Evolutionary conservation across 2,797 vertebrate genomes (phyloP).

Genomic region (Sandelia bainsii): DNA sequence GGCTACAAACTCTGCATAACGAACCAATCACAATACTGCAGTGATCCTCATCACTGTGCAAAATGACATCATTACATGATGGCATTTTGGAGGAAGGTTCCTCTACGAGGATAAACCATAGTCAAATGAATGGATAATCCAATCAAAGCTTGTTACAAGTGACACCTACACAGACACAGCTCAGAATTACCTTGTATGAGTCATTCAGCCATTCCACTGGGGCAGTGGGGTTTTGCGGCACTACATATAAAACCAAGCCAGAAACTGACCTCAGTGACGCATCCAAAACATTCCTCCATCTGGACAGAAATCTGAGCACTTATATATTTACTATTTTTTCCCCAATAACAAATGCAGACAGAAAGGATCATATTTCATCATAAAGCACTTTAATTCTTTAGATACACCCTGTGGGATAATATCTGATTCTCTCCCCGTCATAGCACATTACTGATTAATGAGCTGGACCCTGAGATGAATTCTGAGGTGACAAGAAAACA

Average conservation of each 20-base stretch:
- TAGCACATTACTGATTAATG: slow-evolving; percentile 26
- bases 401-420: slow-evolving; percentile 16
- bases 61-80: slow-evolving; percentile 39
- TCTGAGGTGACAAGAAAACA: slow-evolving; percentile 25
- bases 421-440: neutral
- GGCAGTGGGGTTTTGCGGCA: slow-evolving; percentile 5
- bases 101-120: neutral
- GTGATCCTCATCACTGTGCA: slow-evolving; percentile 31
- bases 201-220: slow-evolving; percentile 41
- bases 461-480: slow-evolving; percentile 27
- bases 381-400: slow-evolving; percentile 57
- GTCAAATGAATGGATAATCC: slow-evolving; percentile 5
- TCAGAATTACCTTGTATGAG: slow-evolving; percentile 38
- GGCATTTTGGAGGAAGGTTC: slow-evolving; percentile 17
- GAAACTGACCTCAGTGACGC: slow-evolving; percentile 34
- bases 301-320: neutral
- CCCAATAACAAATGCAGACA: slow-evolving; percentile 22
- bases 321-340: too few relatives aligned
- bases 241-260: slow-evolving; percentile 35
- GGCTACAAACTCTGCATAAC: slow-evolving; percentile 22
- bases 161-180: slow-evolving; percentile 1
- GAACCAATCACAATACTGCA: slow-evolving; percentile 54
- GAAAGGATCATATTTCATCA: slow-evolving; percentile 11
- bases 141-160: slow-evolving; percentile 20
- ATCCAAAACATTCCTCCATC: neutral